Percentiles rank a stretch among this genome's conserved stretches.
phyloP scores from a whole-genome alignment of 2,797 vertebrate species.

The Ispidina picta region DNA sequence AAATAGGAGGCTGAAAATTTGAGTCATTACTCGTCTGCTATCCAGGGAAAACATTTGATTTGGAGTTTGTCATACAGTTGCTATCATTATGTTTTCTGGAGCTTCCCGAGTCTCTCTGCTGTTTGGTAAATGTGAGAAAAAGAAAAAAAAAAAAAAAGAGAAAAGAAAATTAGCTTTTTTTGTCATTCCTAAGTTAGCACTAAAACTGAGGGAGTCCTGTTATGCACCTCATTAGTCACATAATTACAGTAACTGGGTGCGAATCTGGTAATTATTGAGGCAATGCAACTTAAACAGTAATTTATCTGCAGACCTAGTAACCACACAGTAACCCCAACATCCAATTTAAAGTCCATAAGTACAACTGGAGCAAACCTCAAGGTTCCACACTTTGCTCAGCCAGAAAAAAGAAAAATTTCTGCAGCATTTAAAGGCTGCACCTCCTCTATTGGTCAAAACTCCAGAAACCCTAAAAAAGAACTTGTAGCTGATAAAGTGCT shows the following conservation, averaged over 20 bases:
- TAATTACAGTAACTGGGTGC: not conserved
- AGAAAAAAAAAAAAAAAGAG: not conserved
- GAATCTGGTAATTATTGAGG: not conserved
- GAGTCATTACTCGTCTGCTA: accelerated
- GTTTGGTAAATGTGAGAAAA: not conserved
- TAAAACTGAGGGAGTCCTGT: not conserved
- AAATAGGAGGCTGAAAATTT: not conserved
- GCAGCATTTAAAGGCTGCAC: not conserved
- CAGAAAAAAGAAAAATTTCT: not conserved
- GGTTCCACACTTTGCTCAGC: not conserved
- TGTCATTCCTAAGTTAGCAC: not conserved
- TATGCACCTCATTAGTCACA: not conserved
- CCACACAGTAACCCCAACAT: not conserved
- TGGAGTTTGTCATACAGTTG: not conserved
- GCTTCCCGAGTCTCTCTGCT: not conserved
- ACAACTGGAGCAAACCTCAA: accelerated
- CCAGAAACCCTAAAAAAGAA: slow-evolving; percentile 1
- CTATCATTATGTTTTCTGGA: not conserved
- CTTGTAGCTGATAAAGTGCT: not conserved
- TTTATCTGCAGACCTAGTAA: not conserved
- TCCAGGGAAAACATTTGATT: not conserved
- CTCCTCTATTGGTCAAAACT: not conserved
- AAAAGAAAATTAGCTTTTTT: not conserved
- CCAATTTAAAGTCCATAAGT: not conserved
- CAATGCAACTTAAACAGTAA: not conserved